Conservation (phyloP, 2,113 vertebrate species). For the Aspiorhynchus laticeps region DNA sequence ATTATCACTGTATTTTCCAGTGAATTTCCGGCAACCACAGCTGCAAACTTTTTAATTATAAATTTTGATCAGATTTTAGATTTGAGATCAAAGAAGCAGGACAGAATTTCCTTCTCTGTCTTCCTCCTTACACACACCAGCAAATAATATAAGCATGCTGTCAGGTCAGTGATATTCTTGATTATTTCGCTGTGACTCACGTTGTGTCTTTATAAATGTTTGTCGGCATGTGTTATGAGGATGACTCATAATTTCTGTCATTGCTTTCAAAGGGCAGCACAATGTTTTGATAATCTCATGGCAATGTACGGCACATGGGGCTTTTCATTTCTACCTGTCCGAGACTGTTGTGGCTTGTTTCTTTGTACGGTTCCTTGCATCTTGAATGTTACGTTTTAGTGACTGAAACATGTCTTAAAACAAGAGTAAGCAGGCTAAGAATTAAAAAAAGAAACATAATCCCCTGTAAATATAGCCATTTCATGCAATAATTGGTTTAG, state of each 20-base stretch:
- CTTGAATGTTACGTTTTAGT: neutral
- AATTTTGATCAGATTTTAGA: neutral
- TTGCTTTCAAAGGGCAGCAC: neutral
- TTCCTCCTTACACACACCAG: neutral
- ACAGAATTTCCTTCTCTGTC: neutral
- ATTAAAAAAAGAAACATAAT: constrained; percentile 26
- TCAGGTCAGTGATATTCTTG: constrained; percentile 27
- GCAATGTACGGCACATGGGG: neutral
- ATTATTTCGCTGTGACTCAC: constrained; percentile 16
- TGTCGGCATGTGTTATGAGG: neutral
- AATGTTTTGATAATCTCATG: constrained; percentile 31
- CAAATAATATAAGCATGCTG: constrained; percentile 9
- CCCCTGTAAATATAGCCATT: constrained; percentile 26
- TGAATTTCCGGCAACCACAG: neutral
- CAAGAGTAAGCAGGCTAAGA: constrained; percentile 3
- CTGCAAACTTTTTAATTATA: neutral
- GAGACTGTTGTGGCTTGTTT: constrained; percentile 18
- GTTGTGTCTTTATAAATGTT: constrained; percentile 30
- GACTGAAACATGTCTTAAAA: constrained; percentile 12
- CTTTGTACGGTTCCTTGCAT: neutral
- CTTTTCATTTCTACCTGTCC: constrained; percentile 4
- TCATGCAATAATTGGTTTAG: constrained; percentile 45
- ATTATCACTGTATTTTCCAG: constrained; percentile 1
- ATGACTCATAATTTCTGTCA: neutral
- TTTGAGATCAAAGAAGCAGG: neutral